Percentiles rank a stretch among this genome's conserved stretches.
These are phyloP conservation scores for Synodontis membranacea DNA, from an alignment of 2,113 vertebrate species.

Conservation along the genomic window DNA sequence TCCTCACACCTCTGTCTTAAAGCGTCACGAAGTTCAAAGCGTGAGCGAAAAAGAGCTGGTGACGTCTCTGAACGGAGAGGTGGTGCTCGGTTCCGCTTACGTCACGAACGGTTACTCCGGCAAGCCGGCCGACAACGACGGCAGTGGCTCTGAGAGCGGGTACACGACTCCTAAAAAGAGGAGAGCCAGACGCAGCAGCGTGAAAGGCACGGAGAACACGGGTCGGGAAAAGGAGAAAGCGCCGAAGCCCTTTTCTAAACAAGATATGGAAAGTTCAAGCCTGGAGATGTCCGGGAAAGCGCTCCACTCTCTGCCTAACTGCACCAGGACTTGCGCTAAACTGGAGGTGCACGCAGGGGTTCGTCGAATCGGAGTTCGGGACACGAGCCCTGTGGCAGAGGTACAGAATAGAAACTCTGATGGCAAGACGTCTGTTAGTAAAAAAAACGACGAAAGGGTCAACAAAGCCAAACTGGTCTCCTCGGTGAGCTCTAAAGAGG, in stretches of 20 bases:
- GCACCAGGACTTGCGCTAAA: conserved; percentile 47
- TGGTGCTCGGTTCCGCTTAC: conserved; percentile 76
- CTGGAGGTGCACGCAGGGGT: conserved; percentile 51
- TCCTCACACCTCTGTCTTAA: conserved; percentile 77
- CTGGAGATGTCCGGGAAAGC: conserved; percentile 75
- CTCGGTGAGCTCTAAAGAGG: conserved; percentile 82
- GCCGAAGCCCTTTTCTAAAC: conserved; percentile 74
- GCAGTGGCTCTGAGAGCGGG: conserved; percentile 91
- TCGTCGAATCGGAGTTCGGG: neutral
- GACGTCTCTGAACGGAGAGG: conserved; percentile 84
- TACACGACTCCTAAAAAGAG: conserved; percentile 93
- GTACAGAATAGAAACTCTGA: conserved; percentile 86
- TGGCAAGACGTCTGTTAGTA: conserved; percentile 77
- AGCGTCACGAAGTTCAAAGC: conserved; percentile 60
- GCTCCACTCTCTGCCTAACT: conserved; percentile 67
- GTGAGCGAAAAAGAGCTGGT: conserved; percentile 80
- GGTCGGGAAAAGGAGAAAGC: conserved; percentile 81
- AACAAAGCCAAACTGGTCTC: conserved; percentile 84
- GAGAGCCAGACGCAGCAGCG: conserved; percentile 83
- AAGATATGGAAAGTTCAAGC: conserved; percentile 79
- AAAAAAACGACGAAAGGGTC: conserved; percentile 89
- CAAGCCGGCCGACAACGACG: conserved; percentile 86
- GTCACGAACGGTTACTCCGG: conserved; percentile 90
- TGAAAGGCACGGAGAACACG: conserved; percentile 82
- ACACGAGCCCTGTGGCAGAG: conserved; percentile 60